phyloP scores from a whole-genome alignment of 2,888 invertebrate genomes.

The Caenorhabditis sp. region DNA sequence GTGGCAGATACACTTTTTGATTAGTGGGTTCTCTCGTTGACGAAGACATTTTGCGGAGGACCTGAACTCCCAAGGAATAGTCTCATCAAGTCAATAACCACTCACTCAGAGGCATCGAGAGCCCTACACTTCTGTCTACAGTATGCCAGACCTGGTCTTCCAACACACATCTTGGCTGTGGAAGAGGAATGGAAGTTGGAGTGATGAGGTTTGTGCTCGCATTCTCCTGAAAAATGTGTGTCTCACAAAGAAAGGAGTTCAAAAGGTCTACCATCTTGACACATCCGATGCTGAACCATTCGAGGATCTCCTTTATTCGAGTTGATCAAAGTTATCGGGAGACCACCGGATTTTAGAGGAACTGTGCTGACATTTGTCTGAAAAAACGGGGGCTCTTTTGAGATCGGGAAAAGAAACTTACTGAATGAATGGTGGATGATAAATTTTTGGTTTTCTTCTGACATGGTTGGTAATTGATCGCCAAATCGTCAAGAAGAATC shows the following conservation, averaged over 20 bases:
- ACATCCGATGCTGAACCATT: slow-evolving; percentile 44
- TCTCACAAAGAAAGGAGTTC: not conserved
- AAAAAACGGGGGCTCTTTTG: not conserved
- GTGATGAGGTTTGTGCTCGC: slow-evolving; percentile 43
- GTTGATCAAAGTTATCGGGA: slow-evolving; percentile 20
- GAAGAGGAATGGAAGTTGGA: slow-evolving; percentile 28
- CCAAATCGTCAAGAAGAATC: slow-evolving; percentile 70
- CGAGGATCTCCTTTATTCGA: slow-evolving; percentile 35
- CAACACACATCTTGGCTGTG: slow-evolving; percentile 64
- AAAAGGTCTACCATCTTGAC: slow-evolving; percentile 50
- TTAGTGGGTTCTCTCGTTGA: slow-evolving; percentile 70
- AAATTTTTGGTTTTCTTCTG: slow-evolving; percentile 22
- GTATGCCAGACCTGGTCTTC: slow-evolving; percentile 61
- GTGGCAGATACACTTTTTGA: slow-evolving; percentile 73
- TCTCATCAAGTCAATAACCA: not conserved
- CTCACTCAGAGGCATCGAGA: slow-evolving; percentile 61
- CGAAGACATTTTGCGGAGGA: slow-evolving; percentile 68
- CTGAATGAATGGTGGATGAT: slow-evolving; percentile 37
- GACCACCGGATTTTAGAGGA: slow-evolving; percentile 14
- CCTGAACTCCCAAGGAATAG: slow-evolving; percentile 39
- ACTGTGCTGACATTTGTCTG: slow-evolving; percentile 41
- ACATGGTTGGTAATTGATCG: slow-evolving; percentile 61
- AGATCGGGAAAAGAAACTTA: not conserved
- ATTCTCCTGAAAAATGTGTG: slow-evolving; percentile 46
- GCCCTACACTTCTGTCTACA: slow-evolving; percentile 67